Percentiles rank a stretch among this genome's conserved stretches.
These are phyloP conservation scores for Apostichopus californicus DNA, from an alignment of 35 echinoderm and acorn worm species.

Conservation along the genomic window DNA sequence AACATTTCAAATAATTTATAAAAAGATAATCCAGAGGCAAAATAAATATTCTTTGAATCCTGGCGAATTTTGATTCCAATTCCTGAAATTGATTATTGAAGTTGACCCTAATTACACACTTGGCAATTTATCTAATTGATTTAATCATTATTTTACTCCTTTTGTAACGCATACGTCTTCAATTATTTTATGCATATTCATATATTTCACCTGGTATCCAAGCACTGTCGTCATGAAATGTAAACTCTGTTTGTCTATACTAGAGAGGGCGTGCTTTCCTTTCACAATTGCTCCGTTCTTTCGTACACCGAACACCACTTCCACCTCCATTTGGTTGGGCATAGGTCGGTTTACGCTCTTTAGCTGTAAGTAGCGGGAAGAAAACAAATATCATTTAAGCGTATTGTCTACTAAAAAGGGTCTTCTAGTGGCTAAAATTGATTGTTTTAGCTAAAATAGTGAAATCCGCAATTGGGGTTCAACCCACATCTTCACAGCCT, in stretches of 20 bases:
- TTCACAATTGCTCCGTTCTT: neutral
- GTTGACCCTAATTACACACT: too few relatives aligned
- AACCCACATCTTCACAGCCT: too few relatives aligned
- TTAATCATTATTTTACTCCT: neutral
- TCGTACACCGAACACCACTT: neutral
- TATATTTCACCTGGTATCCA: conserved; percentile 7
- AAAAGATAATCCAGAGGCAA: too few relatives aligned
- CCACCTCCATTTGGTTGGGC: neutral
- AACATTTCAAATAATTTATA: too few relatives aligned
- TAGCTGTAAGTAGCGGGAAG: neutral
- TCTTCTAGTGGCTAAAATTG: too few relatives aligned
- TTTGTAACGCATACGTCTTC: neutral
- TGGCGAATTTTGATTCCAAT: too few relatives aligned
- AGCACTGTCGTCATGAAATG: conserved; percentile 3
- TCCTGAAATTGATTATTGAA: too few relatives aligned
- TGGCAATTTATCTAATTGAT: neutral
- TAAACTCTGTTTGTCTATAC: neutral
- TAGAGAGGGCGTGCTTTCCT: neutral
- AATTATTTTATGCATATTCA: neutral
- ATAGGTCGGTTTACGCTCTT: conserved; percentile 21
- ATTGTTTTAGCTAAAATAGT: too few relatives aligned
- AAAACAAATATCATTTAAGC: too few relatives aligned
- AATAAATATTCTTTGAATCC: too few relatives aligned
- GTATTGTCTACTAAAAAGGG: too few relatives aligned
- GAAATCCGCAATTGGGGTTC: too few relatives aligned